Evolutionary conservation across 2,113 vertebrate species (phyloP).

Genomic region (Sapayoa aenigma): DNA sequence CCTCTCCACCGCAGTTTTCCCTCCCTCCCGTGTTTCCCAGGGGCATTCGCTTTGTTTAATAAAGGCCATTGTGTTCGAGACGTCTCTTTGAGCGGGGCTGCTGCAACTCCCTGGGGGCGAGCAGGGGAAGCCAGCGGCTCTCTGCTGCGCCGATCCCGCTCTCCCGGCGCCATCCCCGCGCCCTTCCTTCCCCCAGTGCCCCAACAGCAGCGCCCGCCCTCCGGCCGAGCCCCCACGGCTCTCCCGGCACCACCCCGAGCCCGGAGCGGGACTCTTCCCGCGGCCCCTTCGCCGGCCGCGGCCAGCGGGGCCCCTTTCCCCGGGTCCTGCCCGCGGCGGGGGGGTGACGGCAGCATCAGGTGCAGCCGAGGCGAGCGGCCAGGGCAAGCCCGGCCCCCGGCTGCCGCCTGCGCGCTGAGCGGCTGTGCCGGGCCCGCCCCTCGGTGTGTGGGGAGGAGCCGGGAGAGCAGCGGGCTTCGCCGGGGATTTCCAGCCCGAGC

Average conservation of each 20-base stretch:
- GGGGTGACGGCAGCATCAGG: not conserved
- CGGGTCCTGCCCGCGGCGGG: not conserved
- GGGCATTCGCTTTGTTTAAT: not conserved
- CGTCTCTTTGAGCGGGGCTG: not conserved
- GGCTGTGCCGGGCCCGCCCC: conserved; percentile 17
- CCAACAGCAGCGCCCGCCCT: not conserved
- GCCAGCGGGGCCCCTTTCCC: not conserved
- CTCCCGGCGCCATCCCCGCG: not conserved
- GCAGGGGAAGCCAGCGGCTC: not conserved
- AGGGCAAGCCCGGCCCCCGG: not conserved
- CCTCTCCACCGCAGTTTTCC: not conserved
- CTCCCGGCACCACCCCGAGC: not conserved
- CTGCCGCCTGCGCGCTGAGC: conserved; percentile 35
- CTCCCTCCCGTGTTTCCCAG: not conserved
- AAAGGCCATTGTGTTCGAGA: not conserved
- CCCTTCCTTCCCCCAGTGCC: not conserved
- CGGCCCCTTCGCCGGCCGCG: not conserved
- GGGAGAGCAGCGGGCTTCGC: conserved; percentile 48
- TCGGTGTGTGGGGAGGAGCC: conserved; percentile 40
- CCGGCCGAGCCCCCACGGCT: not conserved
- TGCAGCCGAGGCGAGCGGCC: not conserved
- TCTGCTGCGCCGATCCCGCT: not conserved
- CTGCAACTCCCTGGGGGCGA: not conserved
- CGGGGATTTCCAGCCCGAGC: conserved; percentile 68
- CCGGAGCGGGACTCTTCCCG: not conserved